Conservation (phyloP, 2,113 vertebrate genomes). For the Thomomys bottae region DNA sequence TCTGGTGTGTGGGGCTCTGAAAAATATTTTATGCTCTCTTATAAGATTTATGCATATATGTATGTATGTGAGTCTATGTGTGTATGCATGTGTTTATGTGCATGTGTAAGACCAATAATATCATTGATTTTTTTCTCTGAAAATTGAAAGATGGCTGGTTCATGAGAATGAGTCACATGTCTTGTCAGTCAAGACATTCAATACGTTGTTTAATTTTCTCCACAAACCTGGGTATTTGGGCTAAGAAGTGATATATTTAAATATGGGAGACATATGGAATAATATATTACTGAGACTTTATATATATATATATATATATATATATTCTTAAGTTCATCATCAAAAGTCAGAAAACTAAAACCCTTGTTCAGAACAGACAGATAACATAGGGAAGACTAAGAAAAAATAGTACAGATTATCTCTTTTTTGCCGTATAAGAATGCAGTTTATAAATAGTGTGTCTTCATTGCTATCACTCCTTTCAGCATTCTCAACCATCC, state of each 20-base stretch:
- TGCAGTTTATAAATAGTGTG: no score
- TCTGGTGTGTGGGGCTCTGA: background rate
- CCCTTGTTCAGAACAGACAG: background rate
- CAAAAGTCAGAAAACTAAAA: background rate
- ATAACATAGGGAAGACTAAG: no score
- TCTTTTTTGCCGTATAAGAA: no score
- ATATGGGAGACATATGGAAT: background rate
- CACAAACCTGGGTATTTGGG: background rate
- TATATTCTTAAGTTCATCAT: background rate
- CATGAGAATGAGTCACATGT: background rate
- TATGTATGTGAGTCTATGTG: background rate
- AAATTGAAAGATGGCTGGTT: background rate
- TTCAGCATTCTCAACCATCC: no score
- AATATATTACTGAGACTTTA: no score
- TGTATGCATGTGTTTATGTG: background rate
- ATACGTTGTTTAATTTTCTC: slow-evolving; percentile 3
- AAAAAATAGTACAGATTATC: no score
- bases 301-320: background rate
- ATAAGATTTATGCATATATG: background rate
- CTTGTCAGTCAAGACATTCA: background rate
- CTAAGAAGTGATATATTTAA: background rate
- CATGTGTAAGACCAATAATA: background rate
- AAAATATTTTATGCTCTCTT: background rate
- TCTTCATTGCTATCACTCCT: no score
- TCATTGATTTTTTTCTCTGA: slow-evolving; percentile 6